Conservation (phyloP, 2,888 invertebrate species). For the Pheosia gnoma region DNA sequence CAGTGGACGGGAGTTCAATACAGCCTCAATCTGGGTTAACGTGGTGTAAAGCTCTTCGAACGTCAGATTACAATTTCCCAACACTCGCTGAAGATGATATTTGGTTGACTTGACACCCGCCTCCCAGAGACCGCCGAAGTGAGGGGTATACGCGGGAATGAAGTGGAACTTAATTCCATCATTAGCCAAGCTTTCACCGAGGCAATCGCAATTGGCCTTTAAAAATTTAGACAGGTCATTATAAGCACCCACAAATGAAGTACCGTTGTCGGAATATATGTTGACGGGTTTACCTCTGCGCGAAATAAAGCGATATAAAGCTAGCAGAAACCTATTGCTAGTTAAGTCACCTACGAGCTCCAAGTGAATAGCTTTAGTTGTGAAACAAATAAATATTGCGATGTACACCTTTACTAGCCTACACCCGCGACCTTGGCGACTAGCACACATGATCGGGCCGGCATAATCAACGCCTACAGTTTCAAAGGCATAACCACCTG, state of each 20-base stretch:
- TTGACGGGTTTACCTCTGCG: slow-evolving; percentile 24
- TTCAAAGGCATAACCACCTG: slow-evolving; percentile 23
- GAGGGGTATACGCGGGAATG: slow-evolving; percentile 11
- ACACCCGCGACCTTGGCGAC: slow-evolving; percentile 9
- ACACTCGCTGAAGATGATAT: slow-evolving; percentile 16
- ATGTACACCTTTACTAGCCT: slow-evolving; percentile 5
- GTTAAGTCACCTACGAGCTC: slow-evolving; percentile 22
- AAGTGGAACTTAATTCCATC: slow-evolving; percentile 10
- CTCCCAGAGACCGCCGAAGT: slow-evolving; percentile 13
- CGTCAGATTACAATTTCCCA: slow-evolving; percentile 18
- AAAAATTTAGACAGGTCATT: slow-evolving; percentile 24
- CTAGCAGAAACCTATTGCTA: slow-evolving; percentile 22
- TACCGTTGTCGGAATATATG: slow-evolving; percentile 32
- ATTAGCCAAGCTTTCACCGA: slow-evolving; percentile 4
- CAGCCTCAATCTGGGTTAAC: slow-evolving; percentile 25
- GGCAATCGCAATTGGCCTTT: not conserved
- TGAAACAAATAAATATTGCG: slow-evolving; percentile 3
- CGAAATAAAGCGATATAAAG: slow-evolving; percentile 30
- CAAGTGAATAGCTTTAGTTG: slow-evolving; percentile 1
- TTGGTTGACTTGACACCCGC: slow-evolving; percentile 10
- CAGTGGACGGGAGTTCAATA: slow-evolving; percentile 28
- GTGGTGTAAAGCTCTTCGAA: slow-evolving; percentile 27
- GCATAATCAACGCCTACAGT: slow-evolving; percentile 29
- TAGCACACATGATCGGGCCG: slow-evolving; percentile 23
- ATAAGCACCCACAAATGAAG: slow-evolving; percentile 33